These are phyloP conservation scores for Podarcis raffonei DNA, from an alignment of 2,113 vertebrate genomes.

Conservation along the genomic window DNA sequence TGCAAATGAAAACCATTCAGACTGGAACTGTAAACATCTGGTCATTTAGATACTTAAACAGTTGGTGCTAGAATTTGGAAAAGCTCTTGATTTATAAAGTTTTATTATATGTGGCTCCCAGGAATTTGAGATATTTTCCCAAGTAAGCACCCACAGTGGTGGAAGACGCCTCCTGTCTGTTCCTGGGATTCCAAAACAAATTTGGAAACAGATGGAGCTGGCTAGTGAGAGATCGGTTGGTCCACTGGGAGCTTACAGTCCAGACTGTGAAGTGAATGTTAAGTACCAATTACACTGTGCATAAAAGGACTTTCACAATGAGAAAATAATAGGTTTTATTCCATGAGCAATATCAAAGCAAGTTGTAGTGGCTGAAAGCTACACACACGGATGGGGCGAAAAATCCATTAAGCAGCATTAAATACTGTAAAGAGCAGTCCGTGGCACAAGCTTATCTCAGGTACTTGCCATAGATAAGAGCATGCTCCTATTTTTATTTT, in stretches of 20 bases:
- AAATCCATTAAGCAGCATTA: background rate
- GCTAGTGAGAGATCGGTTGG: background rate
- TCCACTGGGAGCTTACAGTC: conserved; percentile 3
- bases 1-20: background rate
- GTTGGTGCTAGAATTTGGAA: background rate
- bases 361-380: background rate
- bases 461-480: background rate
- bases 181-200: background rate
- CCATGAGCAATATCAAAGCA: conserved; percentile 2
- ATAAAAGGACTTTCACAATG: background rate
- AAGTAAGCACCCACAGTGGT: background rate
- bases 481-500: background rate
- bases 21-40: background rate
- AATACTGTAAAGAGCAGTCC: background rate
- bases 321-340: conserved; percentile 2
- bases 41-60: background rate
- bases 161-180: background rate
- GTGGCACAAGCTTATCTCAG: background rate
- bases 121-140: background rate
- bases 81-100: background rate
- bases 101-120: background rate
- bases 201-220: conserved; percentile 1
- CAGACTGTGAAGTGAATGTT: conserved; percentile 18
- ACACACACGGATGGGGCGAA: background rate
- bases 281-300: background rate